Base-by-base conservation (phyloP, 1,140 invertebrate genomes). In the Drosophila nasuta region DNA sequence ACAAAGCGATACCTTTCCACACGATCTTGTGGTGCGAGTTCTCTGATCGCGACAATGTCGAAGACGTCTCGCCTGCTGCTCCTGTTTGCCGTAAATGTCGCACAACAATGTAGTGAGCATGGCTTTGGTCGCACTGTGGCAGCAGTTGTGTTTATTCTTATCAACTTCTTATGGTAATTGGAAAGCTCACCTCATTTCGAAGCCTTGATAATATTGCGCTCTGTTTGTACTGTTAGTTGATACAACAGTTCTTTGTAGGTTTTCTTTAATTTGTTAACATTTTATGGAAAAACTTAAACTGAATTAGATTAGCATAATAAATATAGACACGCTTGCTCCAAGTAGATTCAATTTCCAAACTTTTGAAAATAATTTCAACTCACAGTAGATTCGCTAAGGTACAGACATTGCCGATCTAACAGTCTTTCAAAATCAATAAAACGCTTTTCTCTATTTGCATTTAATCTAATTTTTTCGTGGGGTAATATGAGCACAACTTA, bases 41-140 rank as follows among this genome's bases (percentile, higher is more conserved):
- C n/a, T 70, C 1, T 15, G 35, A 5, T 48, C 51, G n/a, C 58
- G 54, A 15, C 54, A 46, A 41, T 58, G 52, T 5, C 57, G 67
- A 38, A 20, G 65, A 25, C 70, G 67, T 43, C 57, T 51, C 13
- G 66, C 72, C 35, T 72, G 67, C 57, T 67, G 59, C 57, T 89
- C 63, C 62, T 91, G 85, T 56, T 78, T 59, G 54, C 91, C 91
- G 49, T 92, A 92, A 64, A 92, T 92, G 64, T 91, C 87, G 75
- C 79, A 91, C 28, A 92, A 74, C 52, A 92, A 54, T 69, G 81
- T 72, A 51, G 71, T 78, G 38, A 92, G 63, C 45, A 92, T 68
- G 20, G 66, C 66, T 75, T 92, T 91, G 11, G 74, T 79, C 5
- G 82, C 52, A 54, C 87, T 90, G 52, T 13, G 17, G 25, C 63